Base-by-base conservation (phyloP, 2,797 vertebrate genomes). In the Takifugu ocellatus region DNA sequence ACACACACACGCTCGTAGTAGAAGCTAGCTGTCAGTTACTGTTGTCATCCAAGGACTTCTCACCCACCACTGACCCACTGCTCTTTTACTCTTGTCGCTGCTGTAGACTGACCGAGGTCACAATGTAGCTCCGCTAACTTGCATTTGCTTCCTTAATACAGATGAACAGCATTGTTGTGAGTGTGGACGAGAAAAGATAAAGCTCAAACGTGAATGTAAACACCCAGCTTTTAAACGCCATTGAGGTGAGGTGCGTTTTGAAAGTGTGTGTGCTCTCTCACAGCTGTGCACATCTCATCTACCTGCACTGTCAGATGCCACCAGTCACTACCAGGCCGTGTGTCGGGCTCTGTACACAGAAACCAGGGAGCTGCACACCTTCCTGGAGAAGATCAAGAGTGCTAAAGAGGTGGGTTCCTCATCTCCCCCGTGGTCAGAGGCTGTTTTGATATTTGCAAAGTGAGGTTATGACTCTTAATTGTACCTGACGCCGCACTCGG, bases 251-350 rank as follows among this genome's bases (percentile, higher is more conserved):
- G 14, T 43, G 27, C 53, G 10, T 14, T 10, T 31, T 66, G 5
- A 70, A 31, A 45, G 1, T 49, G 16, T 31, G 9, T 54, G 14
- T 52, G 6, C 27, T 0, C 27, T 76, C 43, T 77, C 66, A 53
- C 56, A 99, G 97, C 69, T 97, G 58, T 99, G 97, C 75, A 91
- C 91, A 27, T 89, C 91, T 71, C 96, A 96, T 82, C 93, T 99
- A 15, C 92, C 94, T 49, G 88, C 91, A 1, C 89, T 87, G 10
- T 92, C 92, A 0, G 95, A 98, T 24, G 94, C 94, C 0, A 83
- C 92, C 1, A 93, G 85, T 80, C 96, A 99, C 87, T 99, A 98
- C 79, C 96, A 95, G 88, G 97, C 97, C 1, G 97, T 99, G 66
- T 99, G 97, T 43, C 93, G 96, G 16, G 96, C 96, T 31, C 91